Base-by-base conservation (phyloP, 2,888 invertebrate genomes). In the Drosophila demipolita region DNA sequence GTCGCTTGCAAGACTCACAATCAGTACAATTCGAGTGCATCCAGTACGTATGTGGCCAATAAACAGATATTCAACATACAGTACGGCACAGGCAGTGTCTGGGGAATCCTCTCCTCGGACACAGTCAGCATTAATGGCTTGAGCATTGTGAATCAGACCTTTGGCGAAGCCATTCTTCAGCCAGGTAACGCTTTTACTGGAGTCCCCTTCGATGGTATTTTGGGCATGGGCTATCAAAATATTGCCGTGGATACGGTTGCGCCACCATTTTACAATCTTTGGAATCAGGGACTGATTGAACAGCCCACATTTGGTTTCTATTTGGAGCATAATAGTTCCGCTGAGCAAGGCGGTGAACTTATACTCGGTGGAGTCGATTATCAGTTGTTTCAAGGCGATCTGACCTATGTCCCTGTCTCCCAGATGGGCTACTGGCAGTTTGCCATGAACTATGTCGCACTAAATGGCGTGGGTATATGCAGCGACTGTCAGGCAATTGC, bases 151-250 rank as follows among this genome's bases (percentile, higher is more conserved):
- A 93, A 94, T 66, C 98, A 99, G 94, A 97, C 97, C 23, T 99
- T 99, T 94, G 99, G 97, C 9, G 99, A 99, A 94, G 99, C 99
- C 4, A 93, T 97, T 74, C 95, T 95, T 83, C 98, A 99, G 94
- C 99, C 99, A 2, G 98, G 99, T 70, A 93, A 96, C 52, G 96
- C 98, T 42, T 99, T 99, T 94, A 97, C 98, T 35, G 98, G 98
- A 60, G 98, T 98, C 74, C 98, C 98, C 94, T 99, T 99, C 94
- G 99, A 99, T 93, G 98, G 99, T 76, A 99, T 99, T 91, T 95
- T 99, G 76, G 99, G 99, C 79, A 95, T 99, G 96, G 98, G 95
- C 3, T 99, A 97, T 93, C 94, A 94, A 82, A 95, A 94, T 35
- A 98, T 99, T 91, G 95, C 99, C 0, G 98, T 98, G 73, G 98